Base-by-base conservation (phyloP, 2,113 vertebrate species). In the Taxidea taxus region DNA sequence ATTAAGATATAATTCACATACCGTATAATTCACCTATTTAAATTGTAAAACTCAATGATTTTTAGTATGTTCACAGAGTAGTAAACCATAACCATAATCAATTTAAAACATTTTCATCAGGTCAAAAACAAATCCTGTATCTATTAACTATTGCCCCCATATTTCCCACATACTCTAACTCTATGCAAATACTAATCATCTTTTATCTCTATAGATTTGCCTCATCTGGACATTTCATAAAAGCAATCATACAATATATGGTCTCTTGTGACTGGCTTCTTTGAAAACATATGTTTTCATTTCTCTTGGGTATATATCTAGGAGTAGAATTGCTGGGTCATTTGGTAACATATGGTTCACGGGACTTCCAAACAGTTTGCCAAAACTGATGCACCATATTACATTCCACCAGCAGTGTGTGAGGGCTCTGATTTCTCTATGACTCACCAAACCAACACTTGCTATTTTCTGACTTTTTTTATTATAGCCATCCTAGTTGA, bases 141-240 rank as follows among this genome's bases (percentile, higher is more conserved):
- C 29, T 14, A 60, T 56, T 77, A 60, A 37, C 15, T 37, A 39
- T 56, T 4, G 6, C 20, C 7, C 2, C 5, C 23, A 56, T 37
- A 21, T 37, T 15, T 0, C 21, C 2, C 25, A 83, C 10, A 21
- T 3, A 8, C 49, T 21, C 56, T 10, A 84, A 44, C 44, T n/a
- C 29, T 56, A 70, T 34, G 64, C 77, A 81, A 77, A 7, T 44
- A 87, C 34, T 92, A 37, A 85, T 62, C 2, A 4, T 54, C 85
- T 90, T 74, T 42, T 92, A 16, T 91, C 60, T 87, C 89, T 85
- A 29, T 64, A 95, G 49, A 68, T 85, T 87, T 92, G 25, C 49
- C 89, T 64, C 18, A 77, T 68, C 15, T 75, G 82, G 31, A 86
- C 42, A 54, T 64, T 83, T 60, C 54, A 25, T 68, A 86, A 66